Evolutionary conservation across 2,797 vertebrate species (phyloP).

Genomic region (Thunnus albacares): DNA sequence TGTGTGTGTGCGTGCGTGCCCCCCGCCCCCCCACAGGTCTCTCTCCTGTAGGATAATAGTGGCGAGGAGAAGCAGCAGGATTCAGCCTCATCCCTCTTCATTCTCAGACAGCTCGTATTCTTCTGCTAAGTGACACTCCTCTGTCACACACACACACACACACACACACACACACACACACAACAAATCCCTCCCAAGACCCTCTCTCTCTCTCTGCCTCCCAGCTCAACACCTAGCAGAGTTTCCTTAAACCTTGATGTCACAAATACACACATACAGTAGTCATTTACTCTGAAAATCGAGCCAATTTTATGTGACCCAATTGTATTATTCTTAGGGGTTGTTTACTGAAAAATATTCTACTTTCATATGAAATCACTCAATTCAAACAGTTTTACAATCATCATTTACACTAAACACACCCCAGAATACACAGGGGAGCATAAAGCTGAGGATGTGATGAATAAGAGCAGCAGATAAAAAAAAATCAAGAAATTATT

Average conservation of each 20-base stretch:
- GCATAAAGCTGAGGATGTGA: background rate
- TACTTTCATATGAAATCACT: background rate
- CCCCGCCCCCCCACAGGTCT: conserved; percentile 70
- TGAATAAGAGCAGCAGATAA: background rate
- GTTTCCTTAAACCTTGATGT: conserved; percentile 13
- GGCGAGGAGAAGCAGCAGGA: conserved; percentile 74
- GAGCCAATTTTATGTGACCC: background rate
- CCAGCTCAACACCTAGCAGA: conserved; percentile 26
- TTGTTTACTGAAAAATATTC: background rate
- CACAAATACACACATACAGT: conserved; percentile 2
- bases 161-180: conserved; percentile 18
- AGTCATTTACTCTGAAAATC: conserved; percentile 2
- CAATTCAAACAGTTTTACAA: background rate
- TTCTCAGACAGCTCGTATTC: conserved; percentile 73
- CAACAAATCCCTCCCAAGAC: conserved; percentile 14
- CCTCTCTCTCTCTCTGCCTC: conserved; percentile 3
- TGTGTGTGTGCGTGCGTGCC: conserved; percentile 2
- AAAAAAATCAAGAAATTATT: background rate
- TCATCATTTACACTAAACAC: background rate
- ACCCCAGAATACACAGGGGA: background rate
- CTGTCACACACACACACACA: conserved; percentile 36
- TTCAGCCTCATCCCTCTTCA: conserved; percentile 79
- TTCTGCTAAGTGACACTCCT: conserved; percentile 70
- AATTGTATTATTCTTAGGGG: background rate
- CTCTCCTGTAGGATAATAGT: conserved; percentile 81